Evolutionary conservation across 1,140 invertebrate species (phyloP), one percentile per base, ranked within the genome.

Genomic region (Pseudomyrmex flavicornis): DNA sequence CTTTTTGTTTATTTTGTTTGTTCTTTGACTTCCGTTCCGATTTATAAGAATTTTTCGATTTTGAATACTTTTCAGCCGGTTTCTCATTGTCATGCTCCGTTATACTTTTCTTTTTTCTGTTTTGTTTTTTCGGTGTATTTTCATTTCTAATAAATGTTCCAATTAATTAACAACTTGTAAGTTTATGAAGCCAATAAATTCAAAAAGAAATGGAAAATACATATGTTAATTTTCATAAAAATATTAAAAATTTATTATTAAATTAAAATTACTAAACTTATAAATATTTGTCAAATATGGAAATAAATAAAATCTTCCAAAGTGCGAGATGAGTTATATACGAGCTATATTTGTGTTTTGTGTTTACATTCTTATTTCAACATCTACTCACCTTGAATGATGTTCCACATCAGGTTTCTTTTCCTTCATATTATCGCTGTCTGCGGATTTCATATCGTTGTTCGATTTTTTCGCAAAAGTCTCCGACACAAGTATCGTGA

Each of bases 351-450:
- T 35, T 35, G 1, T 35, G 0, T 35, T 5, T 35, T 35, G 35
- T 35, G 35, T 35, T 35, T 35, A 35, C 35, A 5, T 22, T 20
- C 65, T n/a, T 44, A 12, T 58, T 17, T 58, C 62, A 0, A 59
- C 2, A 65, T 65, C 7, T 79, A 84, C 88, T 82, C 58, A 89
- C 88, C 86, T 89, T 15, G 84, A 10, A 35, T 44, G 61, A 0
- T 58, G 4, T 3, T 63, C 46, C 26, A 75, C 79, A 13, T 86
- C 66, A 4, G 5, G 13, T 61, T 89, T 83, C 2, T 65, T 63
- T 48, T 59, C 22, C 17, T 61, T 86, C 9, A 35, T 35, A 5
- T 82, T 15, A n/a, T 26, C 0, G 0, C 9, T 2, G 2, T 5
- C n/a, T 1, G 10, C 63, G 3, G 54, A 56, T 22, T 88, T 61